A percentile compares a stretch with the other conserved stretches of the same genome.
Conservation (phyloP, 37 sponge, comb jelly and placozoan genomes). For the Geodia barretti region DNA sequence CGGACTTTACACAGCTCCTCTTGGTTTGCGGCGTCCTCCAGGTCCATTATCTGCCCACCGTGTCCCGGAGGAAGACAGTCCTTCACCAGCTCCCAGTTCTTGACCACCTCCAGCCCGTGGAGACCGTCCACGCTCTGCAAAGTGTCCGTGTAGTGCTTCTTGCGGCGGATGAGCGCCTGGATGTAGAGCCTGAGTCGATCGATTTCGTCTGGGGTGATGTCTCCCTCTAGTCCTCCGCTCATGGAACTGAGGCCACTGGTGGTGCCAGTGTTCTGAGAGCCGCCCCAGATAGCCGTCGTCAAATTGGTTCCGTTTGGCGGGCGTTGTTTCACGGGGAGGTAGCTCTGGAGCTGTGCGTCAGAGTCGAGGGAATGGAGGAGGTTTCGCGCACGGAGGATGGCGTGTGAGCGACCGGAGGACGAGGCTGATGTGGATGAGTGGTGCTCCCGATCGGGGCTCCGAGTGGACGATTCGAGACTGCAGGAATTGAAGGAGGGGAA, state of each 20-base stretch:
- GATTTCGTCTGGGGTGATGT: slow-evolving; percentile 47
- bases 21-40: slow-evolving; percentile 69
- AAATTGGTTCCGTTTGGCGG: neutral
- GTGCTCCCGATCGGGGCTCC: slow-evolving; percentile 40
- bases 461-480: slow-evolving; percentile 9
- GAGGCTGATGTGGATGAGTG: slow-evolving; percentile 6
- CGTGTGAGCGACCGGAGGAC: neutral
- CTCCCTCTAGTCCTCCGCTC: slow-evolving; percentile 50
- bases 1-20: slow-evolving; percentile 78
- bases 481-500: slow-evolving; percentile 15
- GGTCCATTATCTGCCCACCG: slow-evolving; percentile 34
- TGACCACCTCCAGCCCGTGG: slow-evolving; percentile 41
- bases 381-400: slow-evolving; percentile 3
- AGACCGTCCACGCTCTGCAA: slow-evolving; percentile 46
- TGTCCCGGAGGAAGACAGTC: slow-evolving; percentile 24
- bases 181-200: slow-evolving; percentile 58
- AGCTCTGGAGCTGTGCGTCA: slow-evolving; percentile 39
- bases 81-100: slow-evolving; percentile 9
- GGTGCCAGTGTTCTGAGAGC: slow-evolving; percentile 71
- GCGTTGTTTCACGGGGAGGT: slow-evolving; percentile 7
- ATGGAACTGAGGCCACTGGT: slow-evolving; percentile 77
- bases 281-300: neutral
- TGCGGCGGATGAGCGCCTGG: slow-evolving; percentile 30
- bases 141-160: slow-evolving; percentile 41
- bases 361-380: slow-evolving; percentile 39